These are phyloP conservation scores for Cheilosia vernalis DNA, from an alignment of 2,888 invertebrate genomes.

Conservation along the genomic window DNA sequence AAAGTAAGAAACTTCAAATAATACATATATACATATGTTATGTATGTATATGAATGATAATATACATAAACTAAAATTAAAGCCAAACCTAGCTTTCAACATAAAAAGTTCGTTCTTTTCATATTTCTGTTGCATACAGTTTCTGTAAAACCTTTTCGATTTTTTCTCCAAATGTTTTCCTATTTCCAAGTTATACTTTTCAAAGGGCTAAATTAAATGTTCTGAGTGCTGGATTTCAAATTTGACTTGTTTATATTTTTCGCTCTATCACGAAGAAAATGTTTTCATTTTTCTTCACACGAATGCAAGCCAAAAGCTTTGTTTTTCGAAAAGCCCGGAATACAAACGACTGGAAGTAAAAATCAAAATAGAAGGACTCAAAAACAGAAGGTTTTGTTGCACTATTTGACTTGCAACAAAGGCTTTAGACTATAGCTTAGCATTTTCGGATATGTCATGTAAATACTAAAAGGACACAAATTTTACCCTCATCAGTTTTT, in stretches of 20 bases:
- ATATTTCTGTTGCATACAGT: constrained; percentile 17
- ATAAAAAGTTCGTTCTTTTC: constrained; percentile 14
- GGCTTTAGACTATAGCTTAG: no score
- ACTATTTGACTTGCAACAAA: no score
- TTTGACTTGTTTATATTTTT: constrained; percentile 14
- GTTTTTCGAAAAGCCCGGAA: no score
- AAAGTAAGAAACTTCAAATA: constrained; percentile 60
- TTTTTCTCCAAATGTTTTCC: constrained; percentile 4
- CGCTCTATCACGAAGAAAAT: background rate
- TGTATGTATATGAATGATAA: constrained; percentile 35
- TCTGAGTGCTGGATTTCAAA: constrained; percentile 14
- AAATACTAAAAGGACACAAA: no score
- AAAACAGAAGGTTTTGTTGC: no score
- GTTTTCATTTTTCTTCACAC: background rate
- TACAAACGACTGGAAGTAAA: no score
- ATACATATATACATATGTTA: background rate
- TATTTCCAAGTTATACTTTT: background rate
- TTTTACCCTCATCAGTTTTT: no score
- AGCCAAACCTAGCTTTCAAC: constrained; percentile 43
- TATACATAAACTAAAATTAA: constrained; percentile 44
- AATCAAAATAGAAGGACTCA: no score
- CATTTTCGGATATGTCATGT: no score
- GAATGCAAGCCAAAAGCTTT: no score
- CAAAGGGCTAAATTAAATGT: constrained; percentile 1
- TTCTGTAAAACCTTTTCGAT: constrained; percentile 7